phyloP scores from a whole-genome alignment of 2,113 vertebrate genomes.

The Oryctolagus cuniculus region mOryCun1.1 NC_091450.1:23342501-23343000 shows the following conservation, averaged over 20 bases:
- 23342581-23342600: neutral
- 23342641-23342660: neutral
- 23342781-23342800: neutral
- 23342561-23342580: neutral
- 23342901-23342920: neutral
- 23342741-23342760: no score
- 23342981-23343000: neutral
- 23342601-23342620: neutral
- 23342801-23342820: neutral
- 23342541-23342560: neutral
- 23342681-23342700: neutral
- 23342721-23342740: neutral
- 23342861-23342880: conserved; percentile 15
- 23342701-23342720: neutral
- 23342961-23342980: neutral
- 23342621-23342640: neutral
- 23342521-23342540: no score
- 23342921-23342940: neutral
- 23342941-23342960: conserved; percentile 11
- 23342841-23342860: neutral
- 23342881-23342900: conserved; percentile 17
- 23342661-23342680: conserved; percentile 24
- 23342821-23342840: neutral
- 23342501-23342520: neutral
- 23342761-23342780: no score